Percentiles rank a stretch among this genome's conserved stretches.
Evolutionary conservation across 2,888 invertebrate species (phyloP).

Genomic region (Cerastoderma edule): DNA sequence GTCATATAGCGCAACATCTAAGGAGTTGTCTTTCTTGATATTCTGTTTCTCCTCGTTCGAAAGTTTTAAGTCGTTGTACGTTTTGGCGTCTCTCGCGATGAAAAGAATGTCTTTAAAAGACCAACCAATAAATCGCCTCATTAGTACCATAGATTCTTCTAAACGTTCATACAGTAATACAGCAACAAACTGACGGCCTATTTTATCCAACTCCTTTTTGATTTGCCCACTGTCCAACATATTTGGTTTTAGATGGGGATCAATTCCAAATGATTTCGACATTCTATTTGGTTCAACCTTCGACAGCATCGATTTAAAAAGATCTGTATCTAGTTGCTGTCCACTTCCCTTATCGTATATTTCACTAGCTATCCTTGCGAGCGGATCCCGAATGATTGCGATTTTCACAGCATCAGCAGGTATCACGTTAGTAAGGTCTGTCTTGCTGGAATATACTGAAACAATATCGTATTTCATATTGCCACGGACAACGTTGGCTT

Average conservation of each 20-base stretch:
- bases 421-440: not conserved
- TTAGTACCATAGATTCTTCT: constrained; percentile 19
- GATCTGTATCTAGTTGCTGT: too few relatives aligned
- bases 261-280: not conserved
- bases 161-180: constrained; percentile 16
- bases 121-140: constrained; percentile 20
- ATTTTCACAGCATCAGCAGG: constrained; percentile 1
- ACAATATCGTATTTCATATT: not conserved
- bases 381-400: not conserved
- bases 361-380: not conserved
- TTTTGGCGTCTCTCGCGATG: not conserved
- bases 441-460: not conserved
- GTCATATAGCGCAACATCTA: constrained; percentile 7
- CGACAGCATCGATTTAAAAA: not conserved
- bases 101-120: constrained; percentile 12
- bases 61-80: not conserved
- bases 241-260: too few relatives aligned
- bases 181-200: not conserved
- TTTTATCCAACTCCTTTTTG: not conserved
- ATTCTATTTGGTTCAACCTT: not conserved
- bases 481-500: not conserved
- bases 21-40: not conserved
- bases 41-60: not conserved
- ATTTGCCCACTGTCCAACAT: not conserved
- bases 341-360: not conserved